phyloP scores from a whole-genome alignment of 2,113 vertebrate genomes.

The Sinosuthora webbiana region DNA sequence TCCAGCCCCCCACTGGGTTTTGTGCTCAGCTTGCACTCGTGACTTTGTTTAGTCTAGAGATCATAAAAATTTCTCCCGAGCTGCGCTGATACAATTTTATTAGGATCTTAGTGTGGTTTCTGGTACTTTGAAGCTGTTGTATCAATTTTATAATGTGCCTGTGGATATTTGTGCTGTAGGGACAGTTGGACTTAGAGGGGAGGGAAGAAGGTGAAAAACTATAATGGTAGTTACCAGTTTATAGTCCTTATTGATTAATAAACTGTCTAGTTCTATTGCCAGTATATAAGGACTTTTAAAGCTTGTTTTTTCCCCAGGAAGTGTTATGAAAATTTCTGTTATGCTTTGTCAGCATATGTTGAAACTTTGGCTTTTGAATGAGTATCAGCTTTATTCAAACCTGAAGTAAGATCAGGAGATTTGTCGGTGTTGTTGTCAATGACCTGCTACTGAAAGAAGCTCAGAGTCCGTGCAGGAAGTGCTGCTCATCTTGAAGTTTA shows the following conservation, averaged over 20 bases:
- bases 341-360: not conserved
- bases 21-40: not conserved
- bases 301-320: not conserved
- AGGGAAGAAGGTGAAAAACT: not conserved
- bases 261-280: not conserved
- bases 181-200: not conserved
- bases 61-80: not conserved
- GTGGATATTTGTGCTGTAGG: not conserved
- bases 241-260: not conserved
- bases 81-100: not conserved
- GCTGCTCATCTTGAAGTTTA: not conserved
- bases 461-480: not conserved
- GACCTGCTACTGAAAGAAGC: not conserved
- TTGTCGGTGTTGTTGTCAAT: not conserved
- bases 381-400: not conserved
- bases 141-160: not conserved
- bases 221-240: not conserved
- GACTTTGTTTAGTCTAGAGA: slow-evolving; percentile 57
- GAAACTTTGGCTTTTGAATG: not conserved
- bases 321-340: not conserved
- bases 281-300: not conserved
- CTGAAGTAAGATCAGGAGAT: not conserved
- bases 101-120: not conserved
- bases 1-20: not conserved
- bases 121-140: not conserved